phyloP scores from a whole-genome alignment of 2,113 vertebrate species.

The Apus apus region DNA sequence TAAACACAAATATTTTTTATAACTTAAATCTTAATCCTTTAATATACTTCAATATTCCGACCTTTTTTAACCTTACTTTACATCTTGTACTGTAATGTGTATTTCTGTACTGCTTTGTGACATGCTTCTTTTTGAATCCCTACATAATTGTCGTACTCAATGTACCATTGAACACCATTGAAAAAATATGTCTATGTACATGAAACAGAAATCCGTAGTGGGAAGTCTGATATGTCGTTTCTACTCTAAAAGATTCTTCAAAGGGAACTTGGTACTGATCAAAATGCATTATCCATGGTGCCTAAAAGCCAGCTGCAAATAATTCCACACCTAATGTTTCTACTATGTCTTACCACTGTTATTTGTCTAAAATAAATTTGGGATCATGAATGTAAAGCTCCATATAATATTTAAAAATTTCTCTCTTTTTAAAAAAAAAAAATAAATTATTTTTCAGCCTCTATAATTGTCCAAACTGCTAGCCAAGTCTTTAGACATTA shows the following conservation, averaged over 20 bases:
- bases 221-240: not conserved
- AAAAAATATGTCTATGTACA: not conserved
- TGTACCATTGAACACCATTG: not conserved
- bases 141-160: not conserved
- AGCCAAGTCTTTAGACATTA: not conserved
- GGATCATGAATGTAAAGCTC: not conserved
- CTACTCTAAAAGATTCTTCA: not conserved
- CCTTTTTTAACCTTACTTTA: not conserved
- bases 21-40: not conserved
- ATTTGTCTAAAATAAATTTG: not conserved
- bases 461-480: not conserved
- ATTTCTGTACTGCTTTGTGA: not conserved
- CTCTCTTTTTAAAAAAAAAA: too few relatives aligned
- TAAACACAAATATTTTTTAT: rapidly evolving
- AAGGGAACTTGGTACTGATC: not conserved
- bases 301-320: not conserved
- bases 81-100: not conserved
- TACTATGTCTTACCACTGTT: not conserved
- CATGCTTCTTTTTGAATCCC: not conserved
- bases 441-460: not conserved
- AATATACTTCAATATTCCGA: not conserved
- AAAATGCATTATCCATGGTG: not conserved
- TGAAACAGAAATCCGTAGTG: not conserved
- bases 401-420: not conserved
- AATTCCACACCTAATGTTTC: not conserved